These are phyloP conservation scores for Pangasius djambal DNA, from an alignment of 2,797 vertebrate genomes.

Conservation along the genomic window DNA sequence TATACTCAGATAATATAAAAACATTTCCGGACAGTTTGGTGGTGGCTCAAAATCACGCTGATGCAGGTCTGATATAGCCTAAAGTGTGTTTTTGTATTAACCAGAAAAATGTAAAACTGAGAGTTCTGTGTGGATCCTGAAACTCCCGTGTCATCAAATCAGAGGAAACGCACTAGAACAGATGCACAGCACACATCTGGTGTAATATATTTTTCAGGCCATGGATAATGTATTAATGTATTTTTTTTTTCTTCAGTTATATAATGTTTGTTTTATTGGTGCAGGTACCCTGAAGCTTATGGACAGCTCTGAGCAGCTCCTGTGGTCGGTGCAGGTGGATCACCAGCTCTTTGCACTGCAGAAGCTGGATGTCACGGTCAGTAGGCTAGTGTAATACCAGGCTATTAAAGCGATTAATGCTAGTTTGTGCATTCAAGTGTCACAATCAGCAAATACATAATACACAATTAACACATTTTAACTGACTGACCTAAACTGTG, in stretches of 20 bases:
- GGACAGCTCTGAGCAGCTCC: slow-evolving; percentile 91
- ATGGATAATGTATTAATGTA: accelerated
- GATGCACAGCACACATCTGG: neutral
- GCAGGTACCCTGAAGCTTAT: slow-evolving; percentile 93
- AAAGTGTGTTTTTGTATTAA: neutral
- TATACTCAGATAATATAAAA: neutral
- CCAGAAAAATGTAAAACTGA: neutral
- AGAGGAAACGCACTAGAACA: neutral
- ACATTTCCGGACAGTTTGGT: neutral
- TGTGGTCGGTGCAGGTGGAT: slow-evolving; percentile 98
- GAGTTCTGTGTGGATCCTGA: neutral
- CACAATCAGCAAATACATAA: neutral
- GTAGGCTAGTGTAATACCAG: slow-evolving; percentile 51
- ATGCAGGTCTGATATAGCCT: neutral
- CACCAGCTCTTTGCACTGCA: slow-evolving; percentile 96
- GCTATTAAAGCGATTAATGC: neutral
- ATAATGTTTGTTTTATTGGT: slow-evolving; percentile 1
- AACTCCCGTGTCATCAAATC: neutral
- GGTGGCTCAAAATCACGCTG: neutral
- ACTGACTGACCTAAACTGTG: neutral
- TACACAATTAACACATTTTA: neutral
- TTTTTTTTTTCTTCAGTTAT: neutral
- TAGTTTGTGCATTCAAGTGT: neutral
- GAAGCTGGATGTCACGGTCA: slow-evolving; percentile 95
- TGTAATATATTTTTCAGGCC: neutral